Evolutionary conservation across 2,113 vertebrate genomes (phyloP).

Genomic region (Aldabrachelys gigantea): DNA sequence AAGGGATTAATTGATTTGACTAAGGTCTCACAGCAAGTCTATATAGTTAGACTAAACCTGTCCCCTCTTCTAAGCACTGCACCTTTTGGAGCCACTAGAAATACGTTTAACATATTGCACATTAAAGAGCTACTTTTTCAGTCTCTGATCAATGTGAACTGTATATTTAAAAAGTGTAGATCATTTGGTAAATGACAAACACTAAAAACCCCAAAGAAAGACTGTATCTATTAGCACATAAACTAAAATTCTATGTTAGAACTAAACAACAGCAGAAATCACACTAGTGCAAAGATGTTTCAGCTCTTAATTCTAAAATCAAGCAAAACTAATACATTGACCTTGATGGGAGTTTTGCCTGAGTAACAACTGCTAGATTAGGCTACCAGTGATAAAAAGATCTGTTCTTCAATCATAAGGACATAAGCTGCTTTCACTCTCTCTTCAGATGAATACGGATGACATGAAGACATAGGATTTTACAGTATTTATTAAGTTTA

Average conservation of each 20-base stretch:
- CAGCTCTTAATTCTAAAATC: neutral
- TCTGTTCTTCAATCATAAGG: conserved; percentile 16
- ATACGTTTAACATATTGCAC: conserved; percentile 43
- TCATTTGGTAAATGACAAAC: conserved; percentile 53
- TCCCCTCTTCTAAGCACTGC: conserved; percentile 57
- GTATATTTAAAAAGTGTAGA: conserved; percentile 60
- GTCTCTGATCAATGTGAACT: conserved; percentile 59
- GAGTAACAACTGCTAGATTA: conserved; percentile 7
- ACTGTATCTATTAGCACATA: neutral
- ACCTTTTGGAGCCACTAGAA: conserved; percentile 60
- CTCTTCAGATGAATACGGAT: neutral
- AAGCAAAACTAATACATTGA: neutral
- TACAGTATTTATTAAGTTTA: neutral
- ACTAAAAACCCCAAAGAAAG: conserved; percentile 45
- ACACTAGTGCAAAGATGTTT: neutral
- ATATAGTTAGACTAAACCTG: conserved; percentile 35
- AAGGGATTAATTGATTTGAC: conserved; percentile 66
- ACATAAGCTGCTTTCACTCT: neutral
- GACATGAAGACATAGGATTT: neutral
- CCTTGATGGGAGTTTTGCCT: neutral
- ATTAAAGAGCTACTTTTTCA: conserved; percentile 68
- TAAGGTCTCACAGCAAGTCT: conserved; percentile 69
- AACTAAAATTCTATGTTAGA: conserved; percentile 12
- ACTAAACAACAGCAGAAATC: conserved; percentile 12
- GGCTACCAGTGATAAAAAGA: neutral